A percentile compares a stretch with the other conserved stretches of the same genome.
Evolutionary conservation across 2,113 vertebrate genomes (phyloP).

Genomic region (Austrofundulus limnaeus): DNA sequence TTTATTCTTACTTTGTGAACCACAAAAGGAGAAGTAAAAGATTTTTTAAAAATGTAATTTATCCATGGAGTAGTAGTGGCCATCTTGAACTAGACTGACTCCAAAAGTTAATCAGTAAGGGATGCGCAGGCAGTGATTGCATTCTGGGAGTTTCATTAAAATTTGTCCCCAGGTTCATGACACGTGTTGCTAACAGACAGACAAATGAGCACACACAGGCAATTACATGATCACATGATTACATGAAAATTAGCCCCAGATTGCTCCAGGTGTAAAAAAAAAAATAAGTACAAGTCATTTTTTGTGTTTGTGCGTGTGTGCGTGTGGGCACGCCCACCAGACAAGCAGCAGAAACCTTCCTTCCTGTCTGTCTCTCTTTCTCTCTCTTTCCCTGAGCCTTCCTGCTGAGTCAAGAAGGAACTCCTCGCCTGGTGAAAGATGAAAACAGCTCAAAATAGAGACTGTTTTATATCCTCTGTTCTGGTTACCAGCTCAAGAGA

Average conservation of each 20-base stretch:
- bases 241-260: not conserved
- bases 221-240: too few relatives aligned
- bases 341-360: constrained; percentile 21
- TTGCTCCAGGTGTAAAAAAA: constrained; percentile 1
- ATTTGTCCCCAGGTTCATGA: too few relatives aligned
- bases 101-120: too few relatives aligned
- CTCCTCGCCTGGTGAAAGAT: constrained; percentile 29
- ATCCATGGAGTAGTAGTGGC: too few relatives aligned
- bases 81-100: too few relatives aligned
- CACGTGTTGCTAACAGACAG: too few relatives aligned
- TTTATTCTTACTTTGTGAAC: not conserved
- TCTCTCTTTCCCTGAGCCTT: constrained; percentile 9
- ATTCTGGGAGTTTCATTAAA: too few relatives aligned
- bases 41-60: too few relatives aligned
- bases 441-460: constrained; percentile 36
- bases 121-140: too few relatives aligned
- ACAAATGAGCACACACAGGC: too few relatives aligned
- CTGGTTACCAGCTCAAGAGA: not conserved
- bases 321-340: not conserved
- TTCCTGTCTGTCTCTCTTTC: constrained; percentile 2
- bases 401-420: constrained; percentile 49
- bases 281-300: constrained; percentile 14
- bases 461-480: constrained; percentile 32
- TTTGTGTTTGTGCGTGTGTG: not conserved
- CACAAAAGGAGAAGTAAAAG: not conserved